Evolutionary conservation across 2,113 vertebrate genomes (phyloP).

Genomic region (Sylvietta virens): DNA sequence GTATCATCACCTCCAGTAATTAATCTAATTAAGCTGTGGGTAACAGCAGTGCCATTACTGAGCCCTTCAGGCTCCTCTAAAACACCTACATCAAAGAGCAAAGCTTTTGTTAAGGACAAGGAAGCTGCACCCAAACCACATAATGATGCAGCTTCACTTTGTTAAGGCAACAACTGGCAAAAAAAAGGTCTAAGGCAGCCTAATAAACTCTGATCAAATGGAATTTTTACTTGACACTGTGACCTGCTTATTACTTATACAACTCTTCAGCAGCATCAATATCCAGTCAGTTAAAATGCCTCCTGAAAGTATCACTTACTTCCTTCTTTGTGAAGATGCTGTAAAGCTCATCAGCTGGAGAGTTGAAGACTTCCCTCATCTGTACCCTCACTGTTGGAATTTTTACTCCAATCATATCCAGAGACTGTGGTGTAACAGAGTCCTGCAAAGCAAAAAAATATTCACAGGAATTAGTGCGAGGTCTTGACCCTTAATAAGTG

Average conservation of each 20-base stretch:
- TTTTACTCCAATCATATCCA: slow-evolving; percentile 50
- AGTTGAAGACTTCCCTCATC: slow-evolving; percentile 56
- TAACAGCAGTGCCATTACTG: not conserved
- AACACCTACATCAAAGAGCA: not conserved
- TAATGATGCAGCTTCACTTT: not conserved
- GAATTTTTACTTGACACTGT: no score
- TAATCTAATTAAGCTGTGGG: not conserved
- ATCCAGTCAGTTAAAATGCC: not conserved
- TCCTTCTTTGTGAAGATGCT: slow-evolving; percentile 67
- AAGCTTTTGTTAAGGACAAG: not conserved
- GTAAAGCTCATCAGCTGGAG: slow-evolving; percentile 52
- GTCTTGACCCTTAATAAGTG: not conserved
- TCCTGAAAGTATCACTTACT: not conserved
- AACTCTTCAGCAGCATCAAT: not conserved
- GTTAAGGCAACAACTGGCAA: not conserved
- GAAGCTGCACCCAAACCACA: not conserved
- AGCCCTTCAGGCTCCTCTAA: not conserved
- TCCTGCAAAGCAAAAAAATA: not conserved
- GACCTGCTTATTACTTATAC: not conserved
- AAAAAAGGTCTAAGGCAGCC: not conserved
- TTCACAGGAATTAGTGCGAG: fast-evolving
- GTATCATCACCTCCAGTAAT: not conserved
- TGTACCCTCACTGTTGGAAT: slow-evolving; percentile 67
- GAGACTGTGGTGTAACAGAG: not conserved
- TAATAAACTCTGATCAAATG: not conserved